These are phyloP conservation scores for Osmerus mordax DNA, from an alignment of 2,113 vertebrate genomes.

Conservation along the genomic window DNA sequence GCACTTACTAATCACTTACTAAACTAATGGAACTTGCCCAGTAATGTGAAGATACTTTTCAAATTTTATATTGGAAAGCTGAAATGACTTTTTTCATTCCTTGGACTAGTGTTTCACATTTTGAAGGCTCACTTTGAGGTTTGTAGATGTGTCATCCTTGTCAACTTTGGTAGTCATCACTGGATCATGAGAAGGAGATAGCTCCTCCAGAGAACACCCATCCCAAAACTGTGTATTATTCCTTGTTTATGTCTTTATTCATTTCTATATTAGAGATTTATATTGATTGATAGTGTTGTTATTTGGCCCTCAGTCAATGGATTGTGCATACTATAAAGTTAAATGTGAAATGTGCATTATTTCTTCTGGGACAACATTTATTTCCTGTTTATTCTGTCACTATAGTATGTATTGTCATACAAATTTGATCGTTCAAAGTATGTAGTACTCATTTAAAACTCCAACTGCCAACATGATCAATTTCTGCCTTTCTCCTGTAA, in stretches of 20 bases:
- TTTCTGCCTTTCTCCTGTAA: constrained; percentile 53
- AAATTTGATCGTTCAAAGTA: too few species aligned
- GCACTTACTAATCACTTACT: background rate
- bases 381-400: constrained; percentile 35
- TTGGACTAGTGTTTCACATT: constrained; percentile 7
- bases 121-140: background rate
- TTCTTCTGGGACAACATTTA: constrained; percentile 54
- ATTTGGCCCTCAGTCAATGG: constrained; percentile 30
- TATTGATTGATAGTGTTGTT: constrained; percentile 4
- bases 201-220: constrained; percentile 21
- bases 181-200: constrained; percentile 3
- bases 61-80: constrained; percentile 37
- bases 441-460: background rate
- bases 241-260: constrained; percentile 1
- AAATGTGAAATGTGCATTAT: constrained; percentile 40
- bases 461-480: background rate
- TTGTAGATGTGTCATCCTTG: background rate
- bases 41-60: constrained; percentile 28
- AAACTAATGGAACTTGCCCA: constrained; percentile 12
- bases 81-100: constrained; percentile 12
- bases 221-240: constrained; percentile 4
- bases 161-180: background rate
- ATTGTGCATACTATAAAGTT: constrained; percentile 23
- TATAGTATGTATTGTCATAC: constrained; percentile 42
- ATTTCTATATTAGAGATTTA: constrained; percentile 4